Conservation (phyloP, 2,113 vertebrate species). For the Scomber colias region DNA sequence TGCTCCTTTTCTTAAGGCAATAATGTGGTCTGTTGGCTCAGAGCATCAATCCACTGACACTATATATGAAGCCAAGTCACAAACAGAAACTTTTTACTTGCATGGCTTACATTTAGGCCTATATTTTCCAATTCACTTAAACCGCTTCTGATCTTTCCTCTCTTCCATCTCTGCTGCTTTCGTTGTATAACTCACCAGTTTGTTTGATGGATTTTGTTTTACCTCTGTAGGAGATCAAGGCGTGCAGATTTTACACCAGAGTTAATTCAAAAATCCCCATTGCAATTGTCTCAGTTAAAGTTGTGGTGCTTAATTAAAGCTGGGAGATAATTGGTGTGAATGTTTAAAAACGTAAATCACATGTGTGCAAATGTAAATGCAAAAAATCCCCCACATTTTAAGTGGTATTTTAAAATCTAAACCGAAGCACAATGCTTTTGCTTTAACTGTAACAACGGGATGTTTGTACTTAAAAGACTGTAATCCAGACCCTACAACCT, state of each 20-base stretch:
- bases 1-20: constrained; percentile 20
- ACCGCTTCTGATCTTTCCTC: constrained; percentile 20
- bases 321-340: not conserved
- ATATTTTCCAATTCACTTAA: constrained; percentile 71
- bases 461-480: constrained; percentile 34
- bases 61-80: constrained; percentile 47
- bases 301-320: no score
- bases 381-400: not conserved
- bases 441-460: not conserved
- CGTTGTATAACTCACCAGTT: constrained; percentile 37
- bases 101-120: constrained; percentile 54
- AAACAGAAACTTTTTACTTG: constrained; percentile 58
- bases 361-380: not conserved
- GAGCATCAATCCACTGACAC: constrained; percentile 47
- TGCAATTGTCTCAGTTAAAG: not conserved
- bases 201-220: constrained; percentile 34
- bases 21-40: constrained; percentile 49
- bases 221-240: constrained; percentile 4
- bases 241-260: not conserved
- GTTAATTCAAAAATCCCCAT: not conserved
- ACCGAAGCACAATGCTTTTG: not conserved
- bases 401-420: not conserved
- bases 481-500: constrained; percentile 44
- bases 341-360: not conserved
- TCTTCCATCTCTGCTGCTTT: constrained; percentile 33